A percentile compares a stretch with the other conserved stretches of the same genome.
These are phyloP conservation scores for Cerastis leucographa DNA, from an alignment of 2,888 invertebrate species.

Conservation along the genomic window DNA sequence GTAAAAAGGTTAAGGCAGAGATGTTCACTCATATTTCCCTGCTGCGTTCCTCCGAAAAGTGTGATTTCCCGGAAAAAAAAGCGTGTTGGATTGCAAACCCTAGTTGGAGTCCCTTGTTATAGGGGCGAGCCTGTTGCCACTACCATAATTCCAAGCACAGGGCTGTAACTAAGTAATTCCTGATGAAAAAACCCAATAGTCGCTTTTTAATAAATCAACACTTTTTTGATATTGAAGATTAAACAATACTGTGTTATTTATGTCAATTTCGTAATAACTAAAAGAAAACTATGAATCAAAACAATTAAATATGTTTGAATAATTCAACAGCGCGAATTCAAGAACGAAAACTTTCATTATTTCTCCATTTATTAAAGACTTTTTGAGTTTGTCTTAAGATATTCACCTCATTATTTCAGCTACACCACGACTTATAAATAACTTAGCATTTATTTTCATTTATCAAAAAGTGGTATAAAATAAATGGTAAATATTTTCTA, in stretches of 20 bases:
- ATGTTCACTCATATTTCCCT: background rate
- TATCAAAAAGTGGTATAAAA: background rate
- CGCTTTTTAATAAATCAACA: too few species aligned
- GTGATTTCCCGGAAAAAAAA: background rate
- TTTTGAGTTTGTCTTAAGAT: conserved; percentile 11
- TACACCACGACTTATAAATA: conserved; percentile 15
- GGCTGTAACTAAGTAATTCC: too few species aligned
- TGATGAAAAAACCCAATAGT: too few species aligned
- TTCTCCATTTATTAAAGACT: conserved; percentile 14
- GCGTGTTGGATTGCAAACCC: background rate
- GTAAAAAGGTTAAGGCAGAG: background rate
- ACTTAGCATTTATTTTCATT: conserved; percentile 24
- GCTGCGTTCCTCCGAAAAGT: too few species aligned
- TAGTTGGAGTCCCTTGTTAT: too few species aligned
- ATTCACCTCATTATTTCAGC: conserved; percentile 22
- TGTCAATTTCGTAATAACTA: background rate
- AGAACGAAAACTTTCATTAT: conserved; percentile 8
- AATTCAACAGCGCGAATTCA: conserved; percentile 2
- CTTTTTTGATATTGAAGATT: too few species aligned
- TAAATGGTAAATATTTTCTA: background rate
- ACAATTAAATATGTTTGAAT: conserved; percentile 4
- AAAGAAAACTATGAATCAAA: background rate
- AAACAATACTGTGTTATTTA: background rate
- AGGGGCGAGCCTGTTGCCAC: too few species aligned
- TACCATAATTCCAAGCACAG: too few species aligned